phyloP scores from a whole-genome alignment of 2,113 vertebrate genomes.

The Melierax canorus region DNA sequence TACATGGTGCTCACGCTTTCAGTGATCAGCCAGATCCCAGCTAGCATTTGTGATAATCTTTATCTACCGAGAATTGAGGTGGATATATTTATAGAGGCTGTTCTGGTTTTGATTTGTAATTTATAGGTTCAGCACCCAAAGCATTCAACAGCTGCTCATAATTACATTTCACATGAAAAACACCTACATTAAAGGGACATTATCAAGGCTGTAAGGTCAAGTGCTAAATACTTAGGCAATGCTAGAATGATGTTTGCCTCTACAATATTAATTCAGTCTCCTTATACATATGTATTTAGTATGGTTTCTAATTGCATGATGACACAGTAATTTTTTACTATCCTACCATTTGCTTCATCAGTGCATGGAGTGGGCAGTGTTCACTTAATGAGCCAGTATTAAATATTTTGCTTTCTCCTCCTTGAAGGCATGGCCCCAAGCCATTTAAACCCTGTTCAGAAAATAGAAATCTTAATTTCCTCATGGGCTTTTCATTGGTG shows the following conservation, averaged over 20 bases:
- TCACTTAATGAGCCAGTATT: background rate
- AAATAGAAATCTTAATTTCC: background rate
- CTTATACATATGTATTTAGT: background rate
- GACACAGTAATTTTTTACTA: background rate
- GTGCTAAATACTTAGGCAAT: background rate
- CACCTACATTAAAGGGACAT: background rate
- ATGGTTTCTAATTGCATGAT: background rate
- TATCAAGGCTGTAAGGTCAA: background rate
- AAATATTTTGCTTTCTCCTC: conserved; percentile 36
- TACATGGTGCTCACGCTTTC: background rate
- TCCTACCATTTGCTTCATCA: background rate
- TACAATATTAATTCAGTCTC: background rate
- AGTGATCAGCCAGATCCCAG: background rate
- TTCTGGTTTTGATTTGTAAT: background rate
- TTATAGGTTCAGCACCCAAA: background rate
- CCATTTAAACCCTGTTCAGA: background rate
- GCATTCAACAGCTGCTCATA: background rate
- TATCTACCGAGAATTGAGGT: background rate
- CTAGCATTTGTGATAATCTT: background rate
- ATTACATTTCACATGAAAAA: background rate
- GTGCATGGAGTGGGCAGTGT: background rate
- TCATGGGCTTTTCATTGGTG: background rate
- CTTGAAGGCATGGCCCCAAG: background rate
- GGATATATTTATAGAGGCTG: background rate
- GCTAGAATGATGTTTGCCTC: background rate